A percentile compares a stretch with the other conserved stretches of the same genome.
phyloP scores from a whole-genome alignment of 37 sponge, comb jelly and placozoan genomes.

The Oopsacas minuta region DNA sequence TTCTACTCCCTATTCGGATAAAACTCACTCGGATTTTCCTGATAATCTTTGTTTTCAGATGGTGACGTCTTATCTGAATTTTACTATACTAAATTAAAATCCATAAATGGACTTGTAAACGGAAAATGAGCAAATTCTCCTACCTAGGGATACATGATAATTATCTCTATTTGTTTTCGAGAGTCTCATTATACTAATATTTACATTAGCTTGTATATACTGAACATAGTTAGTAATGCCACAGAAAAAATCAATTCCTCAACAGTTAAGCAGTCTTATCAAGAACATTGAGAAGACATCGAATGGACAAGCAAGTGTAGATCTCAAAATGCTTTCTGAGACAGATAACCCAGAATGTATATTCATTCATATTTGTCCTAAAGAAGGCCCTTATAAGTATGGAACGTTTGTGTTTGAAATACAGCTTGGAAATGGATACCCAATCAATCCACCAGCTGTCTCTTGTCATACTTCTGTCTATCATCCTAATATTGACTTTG shows the following conservation, averaged over 20 bases:
- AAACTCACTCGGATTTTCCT: too few species aligned
- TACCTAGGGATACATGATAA: too few species aligned
- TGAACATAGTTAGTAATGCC: not conserved
- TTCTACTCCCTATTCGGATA: too few species aligned
- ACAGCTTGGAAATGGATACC: conserved; percentile 33
- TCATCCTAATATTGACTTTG: conserved; percentile 59
- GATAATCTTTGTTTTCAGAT: too few species aligned
- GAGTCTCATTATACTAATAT: too few species aligned
- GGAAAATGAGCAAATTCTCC: too few species aligned
- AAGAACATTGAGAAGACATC: not conserved
- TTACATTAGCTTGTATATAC: not conserved
- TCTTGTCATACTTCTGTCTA: conserved; percentile 34
- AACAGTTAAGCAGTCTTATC: conserved; percentile 2
- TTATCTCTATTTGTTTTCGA: too few species aligned
- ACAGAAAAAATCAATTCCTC: conserved; percentile 10
- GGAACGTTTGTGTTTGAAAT: conserved; percentile 40
- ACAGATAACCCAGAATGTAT: not conserved
- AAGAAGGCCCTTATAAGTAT: not conserved
- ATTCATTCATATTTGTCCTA: not conserved
- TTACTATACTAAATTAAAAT: too few species aligned
- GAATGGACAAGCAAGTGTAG: not conserved
- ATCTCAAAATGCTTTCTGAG: not conserved
- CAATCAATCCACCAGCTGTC: conserved; percentile 26
- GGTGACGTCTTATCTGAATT: too few species aligned
- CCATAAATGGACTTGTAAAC: too few species aligned